Evolutionary conservation across 2,113 vertebrate species (phyloP).

Genomic region (Castor canadensis): DNA sequence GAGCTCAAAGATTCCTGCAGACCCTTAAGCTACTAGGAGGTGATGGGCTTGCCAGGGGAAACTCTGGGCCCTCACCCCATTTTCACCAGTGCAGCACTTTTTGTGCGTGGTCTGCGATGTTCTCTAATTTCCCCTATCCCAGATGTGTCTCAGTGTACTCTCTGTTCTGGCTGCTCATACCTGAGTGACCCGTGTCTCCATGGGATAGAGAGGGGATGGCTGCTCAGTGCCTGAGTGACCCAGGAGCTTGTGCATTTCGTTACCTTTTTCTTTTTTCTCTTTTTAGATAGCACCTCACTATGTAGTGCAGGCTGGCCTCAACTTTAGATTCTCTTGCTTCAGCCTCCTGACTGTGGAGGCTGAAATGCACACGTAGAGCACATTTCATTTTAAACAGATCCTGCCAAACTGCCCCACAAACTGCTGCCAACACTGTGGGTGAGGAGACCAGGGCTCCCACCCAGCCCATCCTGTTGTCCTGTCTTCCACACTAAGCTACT

Average conservation of each 20-base stretch:
- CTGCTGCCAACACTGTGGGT: not conserved
- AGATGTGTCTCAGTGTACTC: not conserved
- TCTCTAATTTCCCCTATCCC: not conserved
- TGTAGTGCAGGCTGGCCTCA: not conserved
- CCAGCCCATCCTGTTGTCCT: not conserved
- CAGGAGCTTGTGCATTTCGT: not conserved
- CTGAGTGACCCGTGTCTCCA: not conserved
- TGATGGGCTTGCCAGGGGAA: not conserved
- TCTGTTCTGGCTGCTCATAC: not conserved
- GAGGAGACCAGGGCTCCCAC: not conserved
- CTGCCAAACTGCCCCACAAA: not conserved
- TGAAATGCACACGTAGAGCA: too few species aligned
- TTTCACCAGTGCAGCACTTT: not conserved
- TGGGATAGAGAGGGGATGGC: not conserved
- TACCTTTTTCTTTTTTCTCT: not conserved
- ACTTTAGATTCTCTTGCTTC: not conserved
- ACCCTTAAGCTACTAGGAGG: not conserved
- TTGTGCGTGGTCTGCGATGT: not conserved
- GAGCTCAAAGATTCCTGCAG: not conserved
- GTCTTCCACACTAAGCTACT: not conserved
- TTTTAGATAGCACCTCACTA: not conserved
- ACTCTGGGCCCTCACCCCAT: not conserved
- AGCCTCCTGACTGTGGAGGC: too few species aligned
- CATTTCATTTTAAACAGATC: not conserved
- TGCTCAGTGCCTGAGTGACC: too few species aligned